Evolutionary conservation across 1,140 invertebrate genomes (phyloP), one percentile per base, ranked within the genome.

Genomic region (Stegodyphus dumicola): DNA sequence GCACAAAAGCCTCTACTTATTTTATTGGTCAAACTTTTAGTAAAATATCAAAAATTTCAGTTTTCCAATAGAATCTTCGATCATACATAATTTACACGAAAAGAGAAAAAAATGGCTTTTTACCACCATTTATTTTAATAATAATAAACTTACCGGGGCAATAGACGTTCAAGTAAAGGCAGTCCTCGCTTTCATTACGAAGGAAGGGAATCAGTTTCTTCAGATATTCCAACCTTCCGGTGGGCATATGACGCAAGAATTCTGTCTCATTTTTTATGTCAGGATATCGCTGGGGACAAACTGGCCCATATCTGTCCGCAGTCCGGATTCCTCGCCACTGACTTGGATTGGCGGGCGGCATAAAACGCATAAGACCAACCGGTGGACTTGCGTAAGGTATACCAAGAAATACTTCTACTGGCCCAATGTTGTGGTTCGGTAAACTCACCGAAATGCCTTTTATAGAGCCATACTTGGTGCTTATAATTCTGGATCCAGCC

Each of bases 131-230:
- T 33, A 33, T 3, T 33, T 33, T 33, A 33, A 33, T 33, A 33
- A 33, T 33, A 2, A 60, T 11, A 67, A 2, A 67, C 66, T 73
- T 71, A 86, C 80, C 95, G 71, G 98, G 97, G 6, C 96, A 95
- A 91, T 98, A 99, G 89, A 99, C 96, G 90, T 99, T 99, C 87
- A 99, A 92, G 91, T 98, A 98, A 54, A 99, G 93, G 90, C 98
- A 99, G 92, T 99, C 98, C 92, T 99, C 98, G 88, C 94, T 96
- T 91, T 98, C 96, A 90, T 98, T 95, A 88, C 93, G 93, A 75
- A 99, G 92, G 90, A 96, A 95, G 10, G 96, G 95, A 86, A 96
- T 91, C 89, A 98, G 92, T 88, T 96, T 92, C 89, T 94, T 95
- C 80, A 98, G 92, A 89, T 97, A 96, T 89, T 97, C 95, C 87